Base-by-base conservation (phyloP, 2,797 vertebrate genomes). In the Trachops cirrhosus region DNA sequence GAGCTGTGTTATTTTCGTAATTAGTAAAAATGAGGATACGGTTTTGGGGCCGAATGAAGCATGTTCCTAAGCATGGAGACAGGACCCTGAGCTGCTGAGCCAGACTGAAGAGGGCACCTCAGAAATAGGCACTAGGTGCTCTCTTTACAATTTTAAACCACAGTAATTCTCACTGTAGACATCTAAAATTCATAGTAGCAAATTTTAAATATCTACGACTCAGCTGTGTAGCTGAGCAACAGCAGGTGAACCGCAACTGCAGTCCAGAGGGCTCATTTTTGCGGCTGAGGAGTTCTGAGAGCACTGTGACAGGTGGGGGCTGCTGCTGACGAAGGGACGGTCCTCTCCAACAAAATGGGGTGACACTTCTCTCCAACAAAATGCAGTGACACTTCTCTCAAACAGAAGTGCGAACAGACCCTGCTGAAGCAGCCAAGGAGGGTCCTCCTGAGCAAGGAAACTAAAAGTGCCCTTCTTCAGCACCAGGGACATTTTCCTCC, bases 401-500 rank as follows among this genome's bases (percentile, higher is more conserved):
- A 39, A 18, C 64, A 68, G 2, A 71, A 86, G 86, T 39, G 3
- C 34, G 11, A 0, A 1, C 32, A 70, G 86, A 16, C 50, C 57
- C 82, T 29, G 68, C 67, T 52, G 90, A 50, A 9, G 74, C 0
- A 0, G 67, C 34, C 21, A 15, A 75, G 75, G 29, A 18, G 46
- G 52, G 84, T 67, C 41, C 68, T 78, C 59, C 22, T 5, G 73
- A 94, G 59, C 57, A 44, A 7, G 26, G 19, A 96, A 41, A 78
- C 57, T 79, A 80, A 95, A 86, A 96, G 93, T 89, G 48, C 34
- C 96, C 93, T 89, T 90, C 46, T 64, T 93, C 82, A 59, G 80
- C 78, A 95, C 79, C 54, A 19, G 73, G 95, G 41, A 91, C 29
- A 10, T 39, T 68, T n/a, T 64, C 39, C 15, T 79, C 44, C 48